Evolutionary conservation across 2,888 invertebrate species (phyloP), one percentile per base, ranked within the genome.

Genomic region (Heliconius sara): DNA sequence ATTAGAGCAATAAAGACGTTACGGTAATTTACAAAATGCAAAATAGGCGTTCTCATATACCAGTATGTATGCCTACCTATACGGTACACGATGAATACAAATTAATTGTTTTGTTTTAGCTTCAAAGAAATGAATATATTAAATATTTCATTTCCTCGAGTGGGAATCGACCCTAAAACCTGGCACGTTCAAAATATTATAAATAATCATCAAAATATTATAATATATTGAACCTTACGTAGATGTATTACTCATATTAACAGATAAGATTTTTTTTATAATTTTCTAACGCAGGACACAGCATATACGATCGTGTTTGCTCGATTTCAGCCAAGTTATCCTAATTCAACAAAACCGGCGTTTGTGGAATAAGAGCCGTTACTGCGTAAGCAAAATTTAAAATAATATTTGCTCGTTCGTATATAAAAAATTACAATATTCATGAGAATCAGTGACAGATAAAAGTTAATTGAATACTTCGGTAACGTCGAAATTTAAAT

Each of bases 291-390:
- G n/a, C 67, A 67, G 34, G 39, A 52, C 52, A 52, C 22, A 10
- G 12, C n/a, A n/a, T 10, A 39, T 22, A 67, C 22, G 74, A 74
- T 63, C 39, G 39, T 76, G 66, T 76, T 76, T 76, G 67, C 67
- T 52, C 68, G n/a, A 68, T 76, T 76, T 68, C 57, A 34, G 25
- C 52, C 67, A 34, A 76, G 57, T 57, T 34, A 68, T 76, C 76
- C 68, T 76, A 76, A 76, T 76, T 30, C 68, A 76, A 76, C 65
- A 75, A 75, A 43, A 39, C 73, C 34, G 30, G 34, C 57, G 60
- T 60, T 34, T 34, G 16, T n/a, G n/a, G 13, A 73, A n/a, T 73
- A 34, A 60, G 34, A 72, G n/a, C 72, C 52, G 57, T 57, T 72
- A 57, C 72, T 57, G 34, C n/a, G 57, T 73, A 60, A 73, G 73